Base-by-base conservation (phyloP, 2,797 vertebrate genomes). In the Squalus acanthias region DNA sequence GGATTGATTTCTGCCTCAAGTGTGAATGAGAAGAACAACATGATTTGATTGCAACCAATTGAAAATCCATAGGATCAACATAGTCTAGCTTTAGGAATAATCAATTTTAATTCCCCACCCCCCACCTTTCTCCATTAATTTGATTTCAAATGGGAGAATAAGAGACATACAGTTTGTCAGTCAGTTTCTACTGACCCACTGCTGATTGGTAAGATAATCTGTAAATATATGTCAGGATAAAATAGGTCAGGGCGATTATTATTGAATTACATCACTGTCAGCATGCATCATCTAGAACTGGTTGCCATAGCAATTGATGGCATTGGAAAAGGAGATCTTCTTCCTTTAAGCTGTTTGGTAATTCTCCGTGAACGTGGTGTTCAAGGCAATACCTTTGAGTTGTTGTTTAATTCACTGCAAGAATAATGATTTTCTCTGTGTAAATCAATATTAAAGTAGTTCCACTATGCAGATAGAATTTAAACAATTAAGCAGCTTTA, bases 181-280 rank as follows among this genome's bases (percentile, higher is more conserved):
- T 72, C 22, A 57, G 50, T 33, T n/a, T 95, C 26, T n/a, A 95
- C 12, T 95, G 46, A 95, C 50, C 63, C 50, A 74, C 70, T 74
- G 26, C 12, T 74, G 69, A 46, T 95, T 95, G 94, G 70, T 74
- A 33, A 95, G 6, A 95, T 95, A 74, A 95, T 72, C 94, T 57
- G 70, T 33, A 95, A 93, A 74, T 95, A 10, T 95, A 8, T 20
- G 94, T 95, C 94, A 57, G 94, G 70, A 57, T 33, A 74, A 95
- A 95, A 74, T 95, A 70, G 94, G 67, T 76, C 94, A 76, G 70
- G 15, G 0, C 29, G 70, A 57, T 95, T 95, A 76, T 95, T 95
- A 76, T 95, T 95, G 50, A 95, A 95, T 76, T 95, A 95, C 46
- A 95, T 74, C 69, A 57, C 94, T 95, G 94, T 74, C 94, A 95